Evolutionary conservation across 2,888 invertebrate species (phyloP).

Genomic region (Odontocolon sp.): DNA sequence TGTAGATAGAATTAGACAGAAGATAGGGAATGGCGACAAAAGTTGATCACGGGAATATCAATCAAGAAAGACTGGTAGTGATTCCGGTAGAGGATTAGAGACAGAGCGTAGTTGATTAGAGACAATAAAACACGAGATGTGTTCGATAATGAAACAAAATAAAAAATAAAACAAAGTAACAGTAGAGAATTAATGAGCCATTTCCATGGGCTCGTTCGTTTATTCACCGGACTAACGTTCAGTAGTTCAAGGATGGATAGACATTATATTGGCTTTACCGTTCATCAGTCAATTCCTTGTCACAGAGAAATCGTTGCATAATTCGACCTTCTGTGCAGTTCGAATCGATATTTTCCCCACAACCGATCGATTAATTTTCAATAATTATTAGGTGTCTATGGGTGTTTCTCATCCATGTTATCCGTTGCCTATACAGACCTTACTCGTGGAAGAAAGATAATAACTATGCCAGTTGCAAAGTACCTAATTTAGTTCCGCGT

Average conservation of each 20-base stretch:
- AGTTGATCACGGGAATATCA: slow-evolving; percentile 50
- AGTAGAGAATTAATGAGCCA: slow-evolving; percentile 41
- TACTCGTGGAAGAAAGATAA: slow-evolving; percentile 56
- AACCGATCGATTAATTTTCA: too few relatives aligned
- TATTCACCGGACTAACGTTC: neutral
- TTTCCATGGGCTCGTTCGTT: slow-evolving; percentile 24
- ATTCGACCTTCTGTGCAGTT: too few relatives aligned
- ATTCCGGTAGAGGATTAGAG: slow-evolving; percentile 65
- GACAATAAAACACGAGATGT: slow-evolving; percentile 71
- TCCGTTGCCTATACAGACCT: too few relatives aligned
- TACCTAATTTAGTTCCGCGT: slow-evolving; percentile 64
- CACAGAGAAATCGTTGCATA: too few relatives aligned
- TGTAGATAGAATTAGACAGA: slow-evolving; percentile 19
- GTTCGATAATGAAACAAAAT: slow-evolving; percentile 68
- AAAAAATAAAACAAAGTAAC: slow-evolving; percentile 27
- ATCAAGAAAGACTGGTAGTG: slow-evolving; percentile 77
- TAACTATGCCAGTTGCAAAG: slow-evolving; percentile 61
- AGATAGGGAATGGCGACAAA: slow-evolving; percentile 24
- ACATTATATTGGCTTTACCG: too few relatives aligned
- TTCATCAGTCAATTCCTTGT: neutral
- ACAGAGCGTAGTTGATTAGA: slow-evolving; percentile 61
- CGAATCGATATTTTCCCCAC: neutral
- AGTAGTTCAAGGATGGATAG: neutral
- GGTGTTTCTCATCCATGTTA: slow-evolving; percentile 13
- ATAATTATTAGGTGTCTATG: too few relatives aligned